These are phyloP conservation scores for Palythoa grandis DNA, from an alignment of 92 coral and sea anemone genomes.

Conservation along the genomic window DNA sequence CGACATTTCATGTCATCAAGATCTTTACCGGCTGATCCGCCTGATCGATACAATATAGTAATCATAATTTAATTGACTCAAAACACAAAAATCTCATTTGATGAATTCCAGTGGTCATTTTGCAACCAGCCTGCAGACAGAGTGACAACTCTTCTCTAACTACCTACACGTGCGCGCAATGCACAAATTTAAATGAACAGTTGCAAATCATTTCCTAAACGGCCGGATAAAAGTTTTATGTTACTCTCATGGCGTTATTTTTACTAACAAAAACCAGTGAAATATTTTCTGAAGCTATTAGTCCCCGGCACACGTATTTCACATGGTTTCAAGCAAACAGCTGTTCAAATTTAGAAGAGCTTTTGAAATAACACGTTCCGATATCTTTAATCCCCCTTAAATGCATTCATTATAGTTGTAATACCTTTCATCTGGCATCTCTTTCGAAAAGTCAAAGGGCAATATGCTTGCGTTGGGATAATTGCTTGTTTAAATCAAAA, in stretches of 20 bases:
- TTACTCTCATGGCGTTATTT: background rate
- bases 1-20: conserved; percentile 37
- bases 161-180: conserved; percentile 13
- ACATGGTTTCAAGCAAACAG: conserved; percentile 4
- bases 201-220: background rate
- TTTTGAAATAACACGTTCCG: conserved; percentile 2
- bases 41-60: conserved; percentile 75
- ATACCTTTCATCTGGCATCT: background rate
- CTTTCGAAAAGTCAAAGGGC: conserved; percentile 8
- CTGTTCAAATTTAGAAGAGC: conserved; percentile 5
- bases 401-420: conserved; percentile 9
- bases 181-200: background rate
- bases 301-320: background rate
- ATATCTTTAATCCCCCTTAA: conserved; percentile 34
- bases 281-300: background rate
- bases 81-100: conserved; percentile 46
- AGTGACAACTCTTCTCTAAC: conserved; percentile 11
- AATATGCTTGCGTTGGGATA: conserved; percentile 6
- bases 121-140: conserved; percentile 18
- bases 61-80: conserved; percentile 72
- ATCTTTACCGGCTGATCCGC: conserved; percentile 66
- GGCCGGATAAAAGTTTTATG: background rate
- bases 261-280: background rate
- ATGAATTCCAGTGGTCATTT: conserved; percentile 43
- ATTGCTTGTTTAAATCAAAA: conserved; percentile 10